Evolutionary conservation across 2,113 vertebrate species (phyloP), one percentile per base, ranked within the genome.

Genomic region (Verasper variegatus): DNA sequence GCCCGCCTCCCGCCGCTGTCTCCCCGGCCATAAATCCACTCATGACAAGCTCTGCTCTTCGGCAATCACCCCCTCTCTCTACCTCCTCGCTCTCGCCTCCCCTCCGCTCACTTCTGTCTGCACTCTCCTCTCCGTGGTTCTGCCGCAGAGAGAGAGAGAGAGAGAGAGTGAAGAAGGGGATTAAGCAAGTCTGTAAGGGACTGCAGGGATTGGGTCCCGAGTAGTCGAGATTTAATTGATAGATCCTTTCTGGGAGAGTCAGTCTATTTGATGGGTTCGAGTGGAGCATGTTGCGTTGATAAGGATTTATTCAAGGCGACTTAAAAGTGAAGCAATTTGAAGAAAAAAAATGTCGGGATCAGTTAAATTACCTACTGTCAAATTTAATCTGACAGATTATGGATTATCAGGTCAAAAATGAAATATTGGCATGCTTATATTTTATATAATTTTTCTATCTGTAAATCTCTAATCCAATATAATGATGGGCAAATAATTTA

Each of bases 11-110:
- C 74, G 40, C 81, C 85, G 76, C 67, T 92, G 77, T 86, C 90
- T 94, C 76, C 83, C 76, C 52, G 87, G 55, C 74, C 64, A 89
- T 85, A 92, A 89, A 89, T 94, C 74, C 91, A 71, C 91, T 76
- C 65, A 75, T 86, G 76, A 89, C 89, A 90, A 90, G 83, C 75
- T 78, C 73, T 64, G 65, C 71, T 92, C 75, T 85, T 86, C 69
- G 11, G 81, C 81, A 88, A 80, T 81, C 84, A 76, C 60, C 78
- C 81, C 70, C 31, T 31, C 31, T 63, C 86, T 81, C 70, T 21
- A 20, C 83, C 85, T 85, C 64, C 71, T 72, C 56, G 45, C 55
- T 64, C 76, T 68, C 20, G 8, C 21, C 31, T 64, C 74, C 26
- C 54, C 67, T 78, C 56, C 54, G n/a, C 70, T 86, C 76, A 47